Base-by-base conservation (phyloP, 2,888 invertebrate species). In the Fragum sueziense region DNA sequence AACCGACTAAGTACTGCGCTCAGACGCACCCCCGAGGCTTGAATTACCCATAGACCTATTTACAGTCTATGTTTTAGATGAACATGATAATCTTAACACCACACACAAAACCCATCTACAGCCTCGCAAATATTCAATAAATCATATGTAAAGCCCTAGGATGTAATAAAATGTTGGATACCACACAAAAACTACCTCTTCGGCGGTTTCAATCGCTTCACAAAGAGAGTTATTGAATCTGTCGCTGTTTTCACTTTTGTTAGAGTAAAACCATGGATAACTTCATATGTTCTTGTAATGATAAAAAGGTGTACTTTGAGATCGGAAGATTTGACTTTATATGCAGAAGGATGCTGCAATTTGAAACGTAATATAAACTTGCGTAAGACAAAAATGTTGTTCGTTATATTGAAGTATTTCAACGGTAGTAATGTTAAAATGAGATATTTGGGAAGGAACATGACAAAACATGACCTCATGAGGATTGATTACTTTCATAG, bases 41-140 rank as follows among this genome's bases (percentile, higher is more conserved):
- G 72, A 75, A 78, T 73, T 69, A 67, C 78, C 82, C 65, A 67
- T 76, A 74, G 59, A 62, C 75, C 72, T 68, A 75, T 78, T 69
- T 70, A 76, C 76, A 73, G 73, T 57, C 37, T 70, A 78, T 72
- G 65, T 76, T 75, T 78, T 65, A 82, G 82, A 82, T 82, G 76
- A 78, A 79, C 73, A 76, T 70, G 83, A 83, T 80, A 80, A 80
- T 78, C 51, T 75, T 74, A 72, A 70, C 82, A 80, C 83, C 79
- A 78, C 83, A 80, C 83, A 83, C 78, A 84, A 70, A 83, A 80
- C 76, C 80, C 80, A 78, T 84, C 78, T 75, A 80, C 71, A 74
- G 76, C 80, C 76, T 80, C 52, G 80, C 83, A 80, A 84, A 79
- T 74, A 78, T 76, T 80, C 71, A 84, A 84, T 84, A 84, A 84